phyloP scores from a whole-genome alignment of 2,113 vertebrate genomes.

The Calidris pugnax region DNA sequence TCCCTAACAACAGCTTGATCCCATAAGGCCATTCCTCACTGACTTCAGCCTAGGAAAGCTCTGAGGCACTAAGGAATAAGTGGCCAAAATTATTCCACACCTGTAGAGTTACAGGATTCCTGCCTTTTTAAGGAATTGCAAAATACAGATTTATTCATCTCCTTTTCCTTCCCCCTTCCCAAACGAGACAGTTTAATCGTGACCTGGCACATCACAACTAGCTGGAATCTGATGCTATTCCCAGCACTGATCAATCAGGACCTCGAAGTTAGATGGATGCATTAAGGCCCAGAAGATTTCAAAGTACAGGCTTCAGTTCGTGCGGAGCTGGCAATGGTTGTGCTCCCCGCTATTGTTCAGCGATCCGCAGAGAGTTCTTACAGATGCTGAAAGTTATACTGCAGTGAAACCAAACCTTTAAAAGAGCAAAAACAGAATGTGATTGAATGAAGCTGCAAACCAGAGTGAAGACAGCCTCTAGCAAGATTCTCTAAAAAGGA shows the following conservation, averaged over 20 bases:
- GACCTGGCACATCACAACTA: slow-evolving; percentile 41
- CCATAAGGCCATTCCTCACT: background rate
- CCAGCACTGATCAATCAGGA: slow-evolving; percentile 58
- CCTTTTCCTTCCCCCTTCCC: background rate
- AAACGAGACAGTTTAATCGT: slow-evolving; percentile 30
- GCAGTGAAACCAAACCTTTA: slow-evolving; percentile 52
- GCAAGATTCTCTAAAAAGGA: slow-evolving; percentile 19
- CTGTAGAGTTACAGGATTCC: slow-evolving; percentile 4
- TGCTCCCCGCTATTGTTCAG: slow-evolving; percentile 4
- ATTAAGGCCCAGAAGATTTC: slow-evolving; percentile 24
- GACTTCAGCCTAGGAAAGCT: background rate
- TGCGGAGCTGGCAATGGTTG: slow-evolving; percentile 1
- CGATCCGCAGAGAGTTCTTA: slow-evolving; percentile 30
- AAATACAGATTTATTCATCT: slow-evolving; percentile 20
- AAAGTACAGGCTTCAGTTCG: background rate
- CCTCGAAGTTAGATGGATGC: slow-evolving; percentile 20
- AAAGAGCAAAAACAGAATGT: slow-evolving; percentile 51
- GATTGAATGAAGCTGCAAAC: slow-evolving; percentile 43
- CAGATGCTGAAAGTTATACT: slow-evolving; percentile 52
- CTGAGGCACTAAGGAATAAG: background rate
- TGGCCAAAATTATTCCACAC: slow-evolving; percentile 40
- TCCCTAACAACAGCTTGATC: background rate
- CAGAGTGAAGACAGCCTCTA: slow-evolving; percentile 47
- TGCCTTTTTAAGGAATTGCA: background rate
- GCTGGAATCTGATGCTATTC: slow-evolving; percentile 56